Evolutionary conservation across 2,113 vertebrate genomes (phyloP).

Genomic region (Mormyrus lacerda): DNA sequence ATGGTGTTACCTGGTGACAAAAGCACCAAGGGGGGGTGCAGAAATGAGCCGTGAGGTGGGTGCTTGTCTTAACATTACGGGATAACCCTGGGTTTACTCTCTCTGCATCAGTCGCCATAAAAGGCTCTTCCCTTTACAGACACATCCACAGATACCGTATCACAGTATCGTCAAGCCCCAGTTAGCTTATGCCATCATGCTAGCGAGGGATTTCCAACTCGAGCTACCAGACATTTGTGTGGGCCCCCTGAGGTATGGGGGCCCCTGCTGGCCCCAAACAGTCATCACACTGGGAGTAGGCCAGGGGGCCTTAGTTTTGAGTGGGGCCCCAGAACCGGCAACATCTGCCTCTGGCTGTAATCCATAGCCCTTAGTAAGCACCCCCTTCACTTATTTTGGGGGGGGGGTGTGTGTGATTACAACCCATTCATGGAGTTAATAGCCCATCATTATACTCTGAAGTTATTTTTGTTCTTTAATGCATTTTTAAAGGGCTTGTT

Average conservation of each 20-base stretch:
- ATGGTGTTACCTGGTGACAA: neutral
- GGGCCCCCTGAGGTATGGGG: neutral
- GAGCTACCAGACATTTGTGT: too few relatives aligned
- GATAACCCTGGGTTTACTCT: neutral
- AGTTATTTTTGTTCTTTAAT: neutral
- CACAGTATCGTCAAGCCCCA: neutral
- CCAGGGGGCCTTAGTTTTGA: neutral
- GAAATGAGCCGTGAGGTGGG: neutral
- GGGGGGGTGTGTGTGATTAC: neutral
- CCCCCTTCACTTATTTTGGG: neutral
- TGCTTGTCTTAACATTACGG: neutral
- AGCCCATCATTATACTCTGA: neutral
- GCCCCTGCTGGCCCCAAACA: neutral
- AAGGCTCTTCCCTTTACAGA: neutral
- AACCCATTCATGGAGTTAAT: neutral
- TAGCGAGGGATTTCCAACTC: neutral
- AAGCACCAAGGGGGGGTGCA: neutral
- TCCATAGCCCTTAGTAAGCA: neutral
- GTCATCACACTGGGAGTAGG: neutral
- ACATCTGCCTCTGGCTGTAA: neutral
- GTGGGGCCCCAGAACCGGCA: neutral
- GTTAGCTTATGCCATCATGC: neutral
- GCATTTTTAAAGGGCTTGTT: neutral
- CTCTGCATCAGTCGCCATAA: neutral
- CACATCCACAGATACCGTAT: neutral